Percentiles rank a stretch among this genome's conserved stretches.
phyloP scores from a whole-genome alignment of 2,888 invertebrate species.

The Electrophaes corylata region DNA sequence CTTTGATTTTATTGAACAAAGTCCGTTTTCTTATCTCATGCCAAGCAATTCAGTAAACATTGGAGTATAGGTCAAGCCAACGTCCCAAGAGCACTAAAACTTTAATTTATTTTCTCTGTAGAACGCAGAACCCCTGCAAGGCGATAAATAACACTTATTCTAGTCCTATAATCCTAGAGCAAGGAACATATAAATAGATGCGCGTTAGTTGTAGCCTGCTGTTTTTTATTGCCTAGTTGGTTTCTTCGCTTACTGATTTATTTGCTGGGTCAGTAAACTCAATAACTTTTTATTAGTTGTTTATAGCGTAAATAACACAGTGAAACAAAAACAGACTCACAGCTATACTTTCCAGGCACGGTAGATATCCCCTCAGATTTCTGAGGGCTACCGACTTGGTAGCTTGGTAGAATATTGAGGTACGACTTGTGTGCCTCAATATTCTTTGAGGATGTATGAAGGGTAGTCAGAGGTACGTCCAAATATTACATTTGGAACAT shows the following conservation, averaged over 20 bases:
- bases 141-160: constrained; percentile 23
- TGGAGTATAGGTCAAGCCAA: neutral
- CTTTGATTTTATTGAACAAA: too few relatives aligned
- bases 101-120: constrained; percentile 18
- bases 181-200: constrained; percentile 28
- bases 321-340: too few relatives aligned
- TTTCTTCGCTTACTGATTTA: constrained; percentile 30
- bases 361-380: too few relatives aligned
- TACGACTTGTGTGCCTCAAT: too few relatives aligned
- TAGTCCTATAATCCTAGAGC: constrained; percentile 20
- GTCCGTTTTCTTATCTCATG: neutral
- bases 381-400: too few relatives aligned
- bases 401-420: too few relatives aligned
- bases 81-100: constrained; percentile 7
- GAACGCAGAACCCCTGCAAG: constrained; percentile 7
- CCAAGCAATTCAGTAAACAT: neutral
- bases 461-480: too few relatives aligned
- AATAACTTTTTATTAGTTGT: constrained; percentile 10
- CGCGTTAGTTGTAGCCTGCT: constrained; percentile 27
- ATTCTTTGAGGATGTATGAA: too few relatives aligned
- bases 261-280: constrained; percentile 10
- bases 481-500: too few relatives aligned
- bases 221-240: constrained; percentile 27
- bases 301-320: neutral
- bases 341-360: too few relatives aligned